Base-by-base conservation (phyloP, 2,113 vertebrate genomes). In the Oceanodroma tethys region DNA sequence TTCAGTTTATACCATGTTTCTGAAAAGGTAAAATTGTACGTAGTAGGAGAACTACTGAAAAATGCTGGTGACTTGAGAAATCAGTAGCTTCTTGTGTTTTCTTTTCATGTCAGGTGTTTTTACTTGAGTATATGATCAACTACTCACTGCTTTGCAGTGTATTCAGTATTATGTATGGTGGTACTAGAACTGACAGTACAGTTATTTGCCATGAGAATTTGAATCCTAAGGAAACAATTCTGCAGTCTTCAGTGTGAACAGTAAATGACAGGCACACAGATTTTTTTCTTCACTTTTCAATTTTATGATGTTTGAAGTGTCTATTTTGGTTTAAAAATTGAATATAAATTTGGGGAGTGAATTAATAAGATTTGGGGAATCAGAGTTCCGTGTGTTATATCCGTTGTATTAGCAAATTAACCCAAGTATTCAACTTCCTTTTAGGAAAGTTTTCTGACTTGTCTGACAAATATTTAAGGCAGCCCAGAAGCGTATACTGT, bases 161-260 rank as follows among this genome's bases (percentile, higher is more conserved):
- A 19, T 87, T 79, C 45, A 21, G 21, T 56, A 12, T 76, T 90
- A 27, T 30, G 32, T 60, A 7, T 32, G 45, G 2, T 12, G n/a
- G 66, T 40, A 80, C 50, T 87, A 36, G 55, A 81, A 93, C 73
- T 90, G 75, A 90, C 67, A 67, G 22, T 55, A 30, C 22, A 17
- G 80, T 88, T 83, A 82, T 73, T 94, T 92, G 50, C 62, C 38
- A 32, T 36, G 66, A 92, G 72, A 93, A 81, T 90, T 70, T 81
- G 81, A 96, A 84, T 95, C 36, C 34, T 36, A 84, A 79, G 38
- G 59, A 93, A 95, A 59, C 16, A 40, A 67, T 84, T 95, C 86
- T 88, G 42, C 68, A 38, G 63, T 87, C 47, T 62, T 81, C 52
- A 84, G 10, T 52, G 52, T 71, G 65, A 95, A 84, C 52, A 63